Base-by-base conservation (phyloP, 2,797 vertebrate genomes). In the Poeciliopsis presidionis region DNA sequence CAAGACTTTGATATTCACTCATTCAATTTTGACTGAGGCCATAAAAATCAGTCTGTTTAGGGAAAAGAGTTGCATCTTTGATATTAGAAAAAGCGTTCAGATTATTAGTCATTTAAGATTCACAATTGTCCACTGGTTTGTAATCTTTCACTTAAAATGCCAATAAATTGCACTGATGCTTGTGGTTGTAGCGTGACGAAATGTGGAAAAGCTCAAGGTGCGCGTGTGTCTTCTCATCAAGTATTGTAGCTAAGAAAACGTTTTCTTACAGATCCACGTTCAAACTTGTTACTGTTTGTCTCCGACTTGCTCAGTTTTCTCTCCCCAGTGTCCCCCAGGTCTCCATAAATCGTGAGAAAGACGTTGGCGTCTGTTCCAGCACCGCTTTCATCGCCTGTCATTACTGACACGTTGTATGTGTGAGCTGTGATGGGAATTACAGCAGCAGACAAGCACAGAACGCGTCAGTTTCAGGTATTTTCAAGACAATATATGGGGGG, bases 201-300 rank as follows among this genome's bases (percentile, higher is more conserved):
- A 43, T 69, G 20, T 41, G 65, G 65, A 69, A 41, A 25, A 69
- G 33, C 25, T 69, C 8, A 43, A 69, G 20, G 65, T 22, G 65
- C 12, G 13, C 2, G 1, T 6, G 2, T 18, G 25, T 36, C 20
- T 69, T 25, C 30, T 11, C 18, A 12, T 41, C 36, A 41, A 41
- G 20, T 25, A 25, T 25, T 45, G 14, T 11, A 7, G 30, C 39
- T 0, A 33, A 77, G 1, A 74, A 74, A 77, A 65, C n/a, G 39
- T 7, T 83, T 77, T 84, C 95, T 95, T 95, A 99, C 98, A 95
- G 95, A 94, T 94, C 97, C 98, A 89, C 96, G 96, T 92, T 99
- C 98, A 80, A 99, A 99, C 92, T 99, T 99, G 95, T 99, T 99
- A 90, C 94, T 94, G 90, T 97, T 97, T 12, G 96, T 98, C 90